These are phyloP conservation scores for Phanerotoma sp. DNA, from an alignment of 2,888 invertebrate genomes.

Conservation along the genomic window DNA sequence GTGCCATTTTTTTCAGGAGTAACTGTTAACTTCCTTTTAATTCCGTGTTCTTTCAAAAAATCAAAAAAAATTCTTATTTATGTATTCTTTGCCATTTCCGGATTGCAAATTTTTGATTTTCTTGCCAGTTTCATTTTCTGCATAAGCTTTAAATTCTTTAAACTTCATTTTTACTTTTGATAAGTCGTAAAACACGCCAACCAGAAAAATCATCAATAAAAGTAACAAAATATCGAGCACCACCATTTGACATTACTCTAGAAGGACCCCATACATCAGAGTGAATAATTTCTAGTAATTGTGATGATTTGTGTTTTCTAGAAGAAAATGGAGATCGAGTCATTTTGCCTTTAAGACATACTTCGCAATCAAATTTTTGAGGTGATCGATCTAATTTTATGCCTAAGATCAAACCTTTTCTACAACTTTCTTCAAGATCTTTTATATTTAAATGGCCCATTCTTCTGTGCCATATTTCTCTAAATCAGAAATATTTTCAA, in stretches of 20 bases:
- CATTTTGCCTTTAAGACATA: slow-evolving; percentile 19
- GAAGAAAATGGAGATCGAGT: slow-evolving; percentile 13
- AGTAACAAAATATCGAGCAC: slow-evolving; percentile 28
- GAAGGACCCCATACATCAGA: slow-evolving; percentile 32
- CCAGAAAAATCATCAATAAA: slow-evolving; percentile 33
- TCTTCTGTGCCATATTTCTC: slow-evolving; percentile 20
- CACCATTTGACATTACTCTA: slow-evolving; percentile 23
- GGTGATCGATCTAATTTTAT: slow-evolving; percentile 1
- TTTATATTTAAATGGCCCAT: slow-evolving; percentile 24
- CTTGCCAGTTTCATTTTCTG: slow-evolving; percentile 26
- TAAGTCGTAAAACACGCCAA: slow-evolving; percentile 26
- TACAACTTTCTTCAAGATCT: slow-evolving; percentile 4
- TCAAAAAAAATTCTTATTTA: slow-evolving; percentile 23
- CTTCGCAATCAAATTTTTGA: slow-evolving; percentile 12
- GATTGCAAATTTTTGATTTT: slow-evolving; percentile 29
- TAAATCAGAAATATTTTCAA: no score
- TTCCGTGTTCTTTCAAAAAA: slow-evolving; percentile 16
- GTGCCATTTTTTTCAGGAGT: slow-evolving; percentile 34
- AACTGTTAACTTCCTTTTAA: slow-evolving; percentile 23
- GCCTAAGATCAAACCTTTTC: slow-evolving; percentile 1
- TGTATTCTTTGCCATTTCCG: slow-evolving; percentile 32
- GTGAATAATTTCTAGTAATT: slow-evolving; percentile 31
- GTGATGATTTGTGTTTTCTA: background rate
- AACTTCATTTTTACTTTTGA: slow-evolving; percentile 31
- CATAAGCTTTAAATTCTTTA: slow-evolving; percentile 25